Base-by-base conservation (phyloP, 2,113 vertebrate genomes). In the Syngnathus typhle region DNA sequence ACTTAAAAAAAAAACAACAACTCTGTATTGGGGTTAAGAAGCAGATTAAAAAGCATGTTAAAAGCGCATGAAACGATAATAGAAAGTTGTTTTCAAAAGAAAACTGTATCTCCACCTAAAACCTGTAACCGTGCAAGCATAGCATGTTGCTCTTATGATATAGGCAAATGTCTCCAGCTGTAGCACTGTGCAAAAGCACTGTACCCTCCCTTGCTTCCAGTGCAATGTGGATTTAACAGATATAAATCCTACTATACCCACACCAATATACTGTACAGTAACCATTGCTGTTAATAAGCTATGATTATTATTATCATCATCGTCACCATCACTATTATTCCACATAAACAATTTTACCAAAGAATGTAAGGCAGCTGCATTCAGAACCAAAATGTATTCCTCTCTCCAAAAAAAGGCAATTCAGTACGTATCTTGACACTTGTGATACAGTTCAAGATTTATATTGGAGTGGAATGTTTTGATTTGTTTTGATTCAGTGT, bases 171-270 rank as follows among this genome's bases (percentile, higher is more conserved):
- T 63, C 55, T 60, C 36, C 71, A 61, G 61, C 46, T 68, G 62
- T 13, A 27, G 47, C 62, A 69, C 52, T 66, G 65, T 64, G 69
- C 73, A 47, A 67, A 67, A 74, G 73, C 71, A 54, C 44, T 60
- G 72, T 76, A 77, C 67, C 73, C 66, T 66, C 71, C 38, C 62
- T 36, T 65, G 41, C 62, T 62, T 37, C 74, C 75, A 76, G 79
- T 58, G 71, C 67, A 80, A 64, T 74, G 71, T 82, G 65, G 64
- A 67, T 72, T 67, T 73, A 67, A 85, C 79, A 80, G 55, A 67
- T 71, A 72, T 79, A 64, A 77, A 74, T 70, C 67, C 75, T 83
- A 88, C 79, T 86, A 86, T 82, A 84, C 84, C 84, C 77, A 77
- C 85, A 83, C 39, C 64, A 80, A 83, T 65, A 21, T 58, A 36